Evolutionary conservation across 2,113 vertebrate genomes (phyloP).

Genomic region (Megaleporinus macrocephalus): DNA sequence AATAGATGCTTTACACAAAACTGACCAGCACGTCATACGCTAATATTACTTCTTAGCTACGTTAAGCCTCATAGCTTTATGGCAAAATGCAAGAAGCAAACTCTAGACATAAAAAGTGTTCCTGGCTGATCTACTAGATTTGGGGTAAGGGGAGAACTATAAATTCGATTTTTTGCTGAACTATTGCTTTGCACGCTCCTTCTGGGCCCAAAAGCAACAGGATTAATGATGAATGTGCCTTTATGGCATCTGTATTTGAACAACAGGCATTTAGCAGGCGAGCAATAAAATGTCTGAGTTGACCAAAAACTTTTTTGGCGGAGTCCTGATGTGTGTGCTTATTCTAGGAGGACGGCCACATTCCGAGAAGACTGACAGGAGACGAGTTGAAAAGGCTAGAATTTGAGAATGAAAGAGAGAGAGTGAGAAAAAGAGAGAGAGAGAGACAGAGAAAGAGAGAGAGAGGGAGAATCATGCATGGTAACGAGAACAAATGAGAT

Average conservation of each 20-base stretch:
- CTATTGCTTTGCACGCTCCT: not conserved
- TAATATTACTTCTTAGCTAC: no score
- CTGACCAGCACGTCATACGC: no score
- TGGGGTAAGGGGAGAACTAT: no score
- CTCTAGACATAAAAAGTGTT: no score
- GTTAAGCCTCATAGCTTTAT: not conserved
- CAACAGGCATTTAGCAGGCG: constrained; percentile 6
- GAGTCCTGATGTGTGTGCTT: not conserved
- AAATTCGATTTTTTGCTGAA: no score
- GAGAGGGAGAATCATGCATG: constrained; percentile 6
- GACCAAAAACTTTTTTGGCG: not conserved
- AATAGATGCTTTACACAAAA: no score
- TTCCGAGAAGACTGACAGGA: not conserved
- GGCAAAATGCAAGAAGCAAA: no score
- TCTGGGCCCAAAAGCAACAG: not conserved
- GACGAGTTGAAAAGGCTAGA: not conserved
- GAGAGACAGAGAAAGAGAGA: constrained; percentile 20
- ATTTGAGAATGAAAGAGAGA: constrained; percentile 9
- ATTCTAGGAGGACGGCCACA: not conserved
- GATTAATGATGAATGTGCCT: not conserved
- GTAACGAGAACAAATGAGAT: constrained; percentile 46
- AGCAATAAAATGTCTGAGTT: constrained; percentile 1
- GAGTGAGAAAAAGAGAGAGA: not conserved
- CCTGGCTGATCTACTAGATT: no score
- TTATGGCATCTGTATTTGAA: not conserved